Conservation (phyloP, 2,888 invertebrate species). For the Sinhomidia bicolor region DNA sequence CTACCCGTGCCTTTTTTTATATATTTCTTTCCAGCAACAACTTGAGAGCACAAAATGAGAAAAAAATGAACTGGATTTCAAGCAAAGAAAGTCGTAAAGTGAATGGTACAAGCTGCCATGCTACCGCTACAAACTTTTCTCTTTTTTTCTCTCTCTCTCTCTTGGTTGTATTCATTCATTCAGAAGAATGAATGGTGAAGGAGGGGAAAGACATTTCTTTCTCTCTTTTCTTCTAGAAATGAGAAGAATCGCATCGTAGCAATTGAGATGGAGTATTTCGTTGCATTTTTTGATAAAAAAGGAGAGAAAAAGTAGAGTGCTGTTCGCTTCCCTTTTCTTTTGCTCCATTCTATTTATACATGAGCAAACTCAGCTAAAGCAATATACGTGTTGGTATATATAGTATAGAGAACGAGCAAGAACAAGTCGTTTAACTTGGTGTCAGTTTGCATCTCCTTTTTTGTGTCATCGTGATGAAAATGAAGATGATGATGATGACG, state of each 20-base stretch:
- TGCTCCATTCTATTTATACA: constrained; percentile 34
- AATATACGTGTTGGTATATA: not conserved
- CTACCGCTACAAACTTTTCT: constrained; percentile 38
- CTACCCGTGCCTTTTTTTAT: not conserved
- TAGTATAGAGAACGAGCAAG: not conserved
- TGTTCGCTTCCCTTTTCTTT: constrained; percentile 14
- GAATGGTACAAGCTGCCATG: constrained; percentile 39
- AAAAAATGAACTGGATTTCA: constrained; percentile 54
- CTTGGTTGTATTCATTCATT: constrained; percentile 51
- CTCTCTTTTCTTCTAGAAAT: constrained; percentile 34
- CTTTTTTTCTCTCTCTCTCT: constrained; percentile 29
- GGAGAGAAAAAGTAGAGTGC: constrained; percentile 8
- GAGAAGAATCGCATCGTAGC: constrained; percentile 32
- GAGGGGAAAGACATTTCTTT: constrained; percentile 36
- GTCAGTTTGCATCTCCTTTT: constrained; percentile 72
- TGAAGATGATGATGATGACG: constrained; percentile 48
- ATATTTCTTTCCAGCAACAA: not conserved
- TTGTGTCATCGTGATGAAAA: constrained; percentile 68
- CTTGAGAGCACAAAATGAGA: constrained; percentile 17
- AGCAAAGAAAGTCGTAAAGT: constrained; percentile 44
- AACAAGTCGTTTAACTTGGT: constrained; percentile 69
- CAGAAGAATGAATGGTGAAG: constrained; percentile 53
- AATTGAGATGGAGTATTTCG: constrained; percentile 31
- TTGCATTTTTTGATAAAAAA: constrained; percentile 37
- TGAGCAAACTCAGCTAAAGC: constrained; percentile 44